Base-by-base conservation (phyloP, 1,140 invertebrate genomes). In the Berghia stephanieae region DNA sequence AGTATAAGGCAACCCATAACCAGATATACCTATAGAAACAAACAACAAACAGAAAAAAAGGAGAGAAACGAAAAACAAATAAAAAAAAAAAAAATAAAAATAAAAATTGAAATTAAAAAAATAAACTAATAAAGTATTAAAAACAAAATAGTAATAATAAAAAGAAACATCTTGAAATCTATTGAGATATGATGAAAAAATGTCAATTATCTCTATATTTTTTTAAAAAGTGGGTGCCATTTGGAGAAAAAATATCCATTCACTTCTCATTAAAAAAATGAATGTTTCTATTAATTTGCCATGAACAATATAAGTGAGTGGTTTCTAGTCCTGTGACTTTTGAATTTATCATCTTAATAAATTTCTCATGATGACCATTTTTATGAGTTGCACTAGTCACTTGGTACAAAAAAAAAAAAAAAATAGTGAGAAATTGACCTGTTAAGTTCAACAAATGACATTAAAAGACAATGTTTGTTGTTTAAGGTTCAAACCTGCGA, bases 401-500 rank as follows among this genome's bases (percentile, higher is more conserved):
- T 63, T 63, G 16, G 18, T 24, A 63, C 3, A n/a, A 16, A 63
- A 21, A 2, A 24, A 16, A 21, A 21, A 31, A 21, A n/a, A n/a
- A 24, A 4, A 63, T 63, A 31, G 3, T 24, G 13, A 63, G 16
- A 63, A n/a, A n/a, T 21, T 31, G 31, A 16, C 1, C 1, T 63
- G 31, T 4, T 63, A 10, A 1, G 34, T 38, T 34, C 42, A 38
- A 5, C 16, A 73, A 18, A 40, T 24, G 52, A 27, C 31, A 43
- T 55, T 42, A 8, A 70, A 16, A 42, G 13, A n/a, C n/a, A n/a
- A n/a, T n/a, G n/a, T n/a, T n/a, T n/a, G n/a, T n/a, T 40, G 3
- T 21, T 38, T 38, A 13, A 75, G 31, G 21, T 34, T 24, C 52
- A n/a, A 78, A 88, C 87, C 82, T 87, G 85, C 38, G 79, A 69